Percentiles rank a stretch among this genome's conserved stretches.
Conservation (phyloP, 2,797 vertebrate genomes). For the Loriculus beryllinus region DNA sequence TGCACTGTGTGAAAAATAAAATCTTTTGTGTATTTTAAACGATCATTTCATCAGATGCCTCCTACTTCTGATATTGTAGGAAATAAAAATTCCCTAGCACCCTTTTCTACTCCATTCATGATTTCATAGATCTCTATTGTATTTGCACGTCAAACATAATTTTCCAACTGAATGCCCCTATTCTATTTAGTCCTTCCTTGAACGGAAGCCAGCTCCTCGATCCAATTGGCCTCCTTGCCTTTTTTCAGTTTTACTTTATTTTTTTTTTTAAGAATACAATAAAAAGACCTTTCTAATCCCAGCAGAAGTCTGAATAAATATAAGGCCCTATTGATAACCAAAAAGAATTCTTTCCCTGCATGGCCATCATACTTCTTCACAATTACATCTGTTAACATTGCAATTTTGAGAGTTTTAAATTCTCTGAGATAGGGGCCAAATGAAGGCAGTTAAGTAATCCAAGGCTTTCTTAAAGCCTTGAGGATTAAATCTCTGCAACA, state of each 20-base stretch:
- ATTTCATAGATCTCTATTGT: conserved; percentile 50
- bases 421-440: not conserved
- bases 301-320: conserved; percentile 30
- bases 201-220: conserved; percentile 13
- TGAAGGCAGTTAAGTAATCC: not conserved
- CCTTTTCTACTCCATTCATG: conserved; percentile 12
- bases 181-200: conserved; percentile 47
- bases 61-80: conserved; percentile 25
- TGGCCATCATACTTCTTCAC: not conserved
- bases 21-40: conserved; percentile 56
- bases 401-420: not conserved
- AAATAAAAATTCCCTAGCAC: conserved; percentile 42
- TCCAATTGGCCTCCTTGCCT: conserved; percentile 10
- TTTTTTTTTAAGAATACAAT: not conserved
- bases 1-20: conserved; percentile 14
- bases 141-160: conserved; percentile 44
- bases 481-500: not conserved
- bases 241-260: conserved; percentile 19
- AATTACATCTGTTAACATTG: not conserved
- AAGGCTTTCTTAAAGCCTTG: not conserved
- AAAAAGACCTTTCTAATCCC: conserved; percentile 16
- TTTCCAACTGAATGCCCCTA: conserved; percentile 42
- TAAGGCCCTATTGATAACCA: not conserved
- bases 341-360: not conserved
- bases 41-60: conserved; percentile 41